A percentile compares a stretch with the other conserved stretches of the same genome.
Conservation (phyloP, 2,113 vertebrate species). For the Empidonax traillii region DNA sequence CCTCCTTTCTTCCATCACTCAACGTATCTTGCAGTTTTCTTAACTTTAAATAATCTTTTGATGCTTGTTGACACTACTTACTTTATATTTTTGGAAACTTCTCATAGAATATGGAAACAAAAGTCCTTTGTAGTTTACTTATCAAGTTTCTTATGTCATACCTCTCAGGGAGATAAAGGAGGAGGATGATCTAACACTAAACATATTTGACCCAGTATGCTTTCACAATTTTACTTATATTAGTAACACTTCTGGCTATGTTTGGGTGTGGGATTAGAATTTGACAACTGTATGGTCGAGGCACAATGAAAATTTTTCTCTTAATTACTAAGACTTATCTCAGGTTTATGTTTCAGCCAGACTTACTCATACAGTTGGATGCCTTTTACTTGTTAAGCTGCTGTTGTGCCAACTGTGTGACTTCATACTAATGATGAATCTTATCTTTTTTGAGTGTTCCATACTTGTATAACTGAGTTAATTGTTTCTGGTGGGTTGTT, state of each 20-base stretch:
- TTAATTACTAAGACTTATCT: not conserved
- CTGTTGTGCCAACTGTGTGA: not conserved
- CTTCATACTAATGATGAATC: not conserved
- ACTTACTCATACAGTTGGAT: not conserved
- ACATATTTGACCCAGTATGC: not conserved
- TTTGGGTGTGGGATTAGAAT: not conserved
- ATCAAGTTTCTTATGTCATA: not conserved
- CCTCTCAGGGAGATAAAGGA: not conserved
- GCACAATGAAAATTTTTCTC: not conserved
- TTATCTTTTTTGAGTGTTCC: not conserved
- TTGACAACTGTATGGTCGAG: not conserved
- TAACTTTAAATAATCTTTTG: slow-evolving; percentile 23
- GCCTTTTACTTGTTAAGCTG: not conserved
- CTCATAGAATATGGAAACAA: not conserved
- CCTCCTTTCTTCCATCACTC: not conserved
- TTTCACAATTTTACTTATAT: slow-evolving; percentile 1
- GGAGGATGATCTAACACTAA: not conserved
- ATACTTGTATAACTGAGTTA: not conserved
- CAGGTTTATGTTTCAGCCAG: not conserved
- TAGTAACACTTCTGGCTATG: slow-evolving; percentile 17
- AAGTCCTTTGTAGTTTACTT: slow-evolving; percentile 25
- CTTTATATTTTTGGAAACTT: slow-evolving; percentile 19
- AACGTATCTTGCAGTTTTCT: not conserved
- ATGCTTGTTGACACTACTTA: not conserved
- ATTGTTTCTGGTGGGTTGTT: not conserved